Evolutionary conservation across 2,888 invertebrate species (phyloP).

Genomic region (Cataglyphis cursor): DNA sequence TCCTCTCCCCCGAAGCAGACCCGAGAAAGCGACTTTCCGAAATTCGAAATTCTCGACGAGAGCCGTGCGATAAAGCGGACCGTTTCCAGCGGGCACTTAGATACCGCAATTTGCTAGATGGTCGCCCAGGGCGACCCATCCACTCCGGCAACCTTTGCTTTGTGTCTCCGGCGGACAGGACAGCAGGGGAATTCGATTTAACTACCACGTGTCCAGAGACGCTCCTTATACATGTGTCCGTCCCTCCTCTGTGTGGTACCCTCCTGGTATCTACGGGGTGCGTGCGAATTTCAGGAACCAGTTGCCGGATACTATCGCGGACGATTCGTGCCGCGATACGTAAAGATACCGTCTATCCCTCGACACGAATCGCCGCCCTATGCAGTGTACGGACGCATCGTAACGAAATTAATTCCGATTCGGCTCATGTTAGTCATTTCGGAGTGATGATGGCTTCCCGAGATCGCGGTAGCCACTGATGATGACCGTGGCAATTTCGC

Average conservation of each 20-base stretch:
- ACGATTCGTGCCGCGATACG: neutral
- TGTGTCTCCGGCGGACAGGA: conserved; percentile 80
- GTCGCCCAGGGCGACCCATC: conserved; percentile 80
- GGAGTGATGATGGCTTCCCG: neutral
- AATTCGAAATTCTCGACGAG: conserved; percentile 76
- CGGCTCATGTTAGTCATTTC: neutral
- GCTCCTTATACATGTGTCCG: conserved; percentile 67
- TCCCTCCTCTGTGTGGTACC: conserved; percentile 31
- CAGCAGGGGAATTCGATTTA: conserved; percentile 82
- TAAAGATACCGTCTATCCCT: conserved; percentile 9
- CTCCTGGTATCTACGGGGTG: conserved; percentile 70
- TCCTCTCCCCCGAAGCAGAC: conserved; percentile 53
- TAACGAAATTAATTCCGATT: conserved; percentile 10
- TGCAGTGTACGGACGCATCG: neutral
- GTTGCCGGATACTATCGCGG: neutral
- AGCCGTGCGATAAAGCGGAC: conserved; percentile 76
- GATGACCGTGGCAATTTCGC: conserved; percentile 10
- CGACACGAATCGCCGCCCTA: neutral
- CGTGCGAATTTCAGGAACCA: conserved; percentile 56
- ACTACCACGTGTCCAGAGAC: conserved; percentile 76
- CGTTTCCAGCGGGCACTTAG: conserved; percentile 79
- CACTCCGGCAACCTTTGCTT: conserved; percentile 81
- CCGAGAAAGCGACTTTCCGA: conserved; percentile 73
- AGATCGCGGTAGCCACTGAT: neutral
- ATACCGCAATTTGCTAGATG: conserved; percentile 81